Evolutionary conservation across 2,888 invertebrate genomes (phyloP), one percentile per base, ranked within the genome.

Genomic region (Spicauda simplicius): DNA sequence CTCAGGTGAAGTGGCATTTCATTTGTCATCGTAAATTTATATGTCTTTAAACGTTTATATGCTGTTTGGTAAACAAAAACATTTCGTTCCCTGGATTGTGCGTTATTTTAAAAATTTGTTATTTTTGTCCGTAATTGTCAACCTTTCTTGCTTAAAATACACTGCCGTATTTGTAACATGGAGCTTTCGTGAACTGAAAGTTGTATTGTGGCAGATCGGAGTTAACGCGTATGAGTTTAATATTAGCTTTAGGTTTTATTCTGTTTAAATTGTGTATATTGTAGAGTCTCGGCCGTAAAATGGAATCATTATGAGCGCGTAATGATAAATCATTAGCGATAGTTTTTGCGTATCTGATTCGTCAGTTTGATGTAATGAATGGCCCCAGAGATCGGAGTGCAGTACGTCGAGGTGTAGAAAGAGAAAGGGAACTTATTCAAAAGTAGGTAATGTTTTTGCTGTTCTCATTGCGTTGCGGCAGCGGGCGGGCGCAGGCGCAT

Each of bases 391-490:
- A 3, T 20, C 18, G 48, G 33, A 84, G 79, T 77, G 78, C 79
- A 81, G 76, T 82, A 84, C 83, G 86, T 80, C 73, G 79, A 89
- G 86, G 86, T 89, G 88, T 91, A 91, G 92, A 92, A 92, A 92
- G 91, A 93, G 93, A 93, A 92, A 93, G 92, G 91, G 84, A 88
- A 87, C 88, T 87, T 91, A 91, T 91, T 88, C 87, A 92, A 91
- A 93, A 92, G 92, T 93, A 87, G 93, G 93, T 91, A 91, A 93
- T 91, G 91, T 91, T 93, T 92, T 92, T 92, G 91, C 91, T 83
- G 87, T 79, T 85, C 83, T 83, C 78, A 83, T 76, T 82, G 88
- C 79, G 77, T 81, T 88, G 91, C 93, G 64, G 85, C 67, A 84
- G 80, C 81, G 65, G 65, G 65, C 65, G 65, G 65, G 65, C 59